phyloP scores from a whole-genome alignment of 1,140 invertebrate species.

The Trichoplusia ni region DNA sequence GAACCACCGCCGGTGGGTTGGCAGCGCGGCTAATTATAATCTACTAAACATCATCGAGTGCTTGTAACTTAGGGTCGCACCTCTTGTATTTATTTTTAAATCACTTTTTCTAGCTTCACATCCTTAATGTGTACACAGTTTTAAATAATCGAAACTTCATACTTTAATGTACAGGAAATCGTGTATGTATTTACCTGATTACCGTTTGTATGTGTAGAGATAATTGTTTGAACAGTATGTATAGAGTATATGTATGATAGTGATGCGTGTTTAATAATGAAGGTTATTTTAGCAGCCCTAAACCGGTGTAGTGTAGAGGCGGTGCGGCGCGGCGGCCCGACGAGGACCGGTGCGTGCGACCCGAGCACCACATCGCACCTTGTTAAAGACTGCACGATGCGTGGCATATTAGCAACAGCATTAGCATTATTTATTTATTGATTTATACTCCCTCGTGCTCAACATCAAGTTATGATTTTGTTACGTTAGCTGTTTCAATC shows the following conservation, averaged over 20 bases:
- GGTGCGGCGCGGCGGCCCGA: neutral
- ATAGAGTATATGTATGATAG: constrained; percentile 16
- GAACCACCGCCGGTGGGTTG: constrained; percentile 49
- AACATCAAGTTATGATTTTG: constrained; percentile 29
- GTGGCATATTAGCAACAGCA: constrained; percentile 16
- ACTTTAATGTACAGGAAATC: no score
- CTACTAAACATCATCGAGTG: constrained; percentile 79
- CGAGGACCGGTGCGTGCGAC: constrained; percentile 23
- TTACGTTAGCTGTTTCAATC: constrained; percentile 16
- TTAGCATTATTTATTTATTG: constrained; percentile 25
- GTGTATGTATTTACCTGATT: neutral
- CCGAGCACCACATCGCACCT: constrained; percentile 25
- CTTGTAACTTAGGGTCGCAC: constrained; percentile 74
- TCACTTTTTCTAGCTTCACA: constrained; percentile 52
- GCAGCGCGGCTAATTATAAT: constrained; percentile 79
- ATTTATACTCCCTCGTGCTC: constrained; percentile 18
- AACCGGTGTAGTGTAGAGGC: constrained; percentile 4
- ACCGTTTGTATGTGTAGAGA: neutral
- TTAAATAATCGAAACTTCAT: constrained; percentile 31
- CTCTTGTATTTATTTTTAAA: constrained; percentile 71
- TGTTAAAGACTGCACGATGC: constrained; percentile 23
- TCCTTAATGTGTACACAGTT: constrained; percentile 40
- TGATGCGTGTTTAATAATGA: neutral
- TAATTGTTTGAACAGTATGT: neutral
- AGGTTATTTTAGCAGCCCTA: constrained; percentile 28